A percentile compares a stretch with the other conserved stretches of the same genome.
These are phyloP conservation scores for Sakesphorus luctuosus DNA, from an alignment of 2,113 vertebrate species.

Conservation along the genomic window DNA sequence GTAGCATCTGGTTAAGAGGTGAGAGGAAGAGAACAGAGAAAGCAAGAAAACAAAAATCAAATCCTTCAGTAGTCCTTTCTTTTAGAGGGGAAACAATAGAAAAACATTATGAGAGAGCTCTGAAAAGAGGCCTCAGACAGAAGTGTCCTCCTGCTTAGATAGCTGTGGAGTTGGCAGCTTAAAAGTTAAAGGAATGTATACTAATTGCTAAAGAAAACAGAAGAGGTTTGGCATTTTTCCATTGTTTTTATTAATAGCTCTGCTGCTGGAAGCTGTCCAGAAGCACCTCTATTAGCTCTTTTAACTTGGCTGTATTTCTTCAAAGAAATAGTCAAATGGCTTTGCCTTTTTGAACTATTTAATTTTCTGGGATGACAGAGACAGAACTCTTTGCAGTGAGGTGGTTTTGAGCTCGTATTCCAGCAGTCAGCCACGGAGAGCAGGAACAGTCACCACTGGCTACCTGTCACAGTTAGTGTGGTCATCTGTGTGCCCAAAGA, in stretches of 20 bases:
- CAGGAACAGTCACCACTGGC: neutral
- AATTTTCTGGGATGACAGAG: neutral
- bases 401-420: neutral
- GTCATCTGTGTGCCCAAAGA: neutral
- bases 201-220: conserved; percentile 48
- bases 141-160: neutral
- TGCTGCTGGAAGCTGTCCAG: conserved; percentile 37
- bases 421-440: neutral
- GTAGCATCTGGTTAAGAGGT: neutral
- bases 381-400: neutral
- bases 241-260: conserved; percentile 58
- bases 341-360: neutral
- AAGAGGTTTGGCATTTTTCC: conserved; percentile 24
- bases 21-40: neutral
- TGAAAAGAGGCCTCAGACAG: neutral
- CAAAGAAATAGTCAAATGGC: neutral
- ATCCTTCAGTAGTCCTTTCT: neutral
- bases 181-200: conserved; percentile 8
- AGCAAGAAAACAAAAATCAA: neutral
- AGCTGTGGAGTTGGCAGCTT: neutral
- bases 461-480: neutral
- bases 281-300: conserved; percentile 53
- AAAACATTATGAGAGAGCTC: neutral
- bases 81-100: neutral
- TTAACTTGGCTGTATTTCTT: conserved; percentile 21